Evolutionary conservation across 1,140 invertebrate genomes (phyloP).

Genomic region (Bombus balteatus): DNA sequence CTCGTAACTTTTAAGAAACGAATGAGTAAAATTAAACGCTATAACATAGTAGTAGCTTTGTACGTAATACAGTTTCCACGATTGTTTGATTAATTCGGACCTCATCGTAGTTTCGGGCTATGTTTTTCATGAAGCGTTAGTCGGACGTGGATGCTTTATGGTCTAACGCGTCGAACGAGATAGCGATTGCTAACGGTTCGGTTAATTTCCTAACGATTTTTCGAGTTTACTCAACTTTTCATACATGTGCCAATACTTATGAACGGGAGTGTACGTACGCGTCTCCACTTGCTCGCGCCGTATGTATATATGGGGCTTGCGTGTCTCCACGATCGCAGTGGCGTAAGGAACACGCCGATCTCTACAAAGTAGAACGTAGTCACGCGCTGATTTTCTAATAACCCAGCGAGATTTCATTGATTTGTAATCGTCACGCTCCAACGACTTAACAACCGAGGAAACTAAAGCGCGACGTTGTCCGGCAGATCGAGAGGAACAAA

Average conservation of each 20-base stretch:
- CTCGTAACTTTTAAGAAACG: too few relatives aligned
- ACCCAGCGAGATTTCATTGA: constrained; percentile 35
- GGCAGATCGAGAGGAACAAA: not conserved
- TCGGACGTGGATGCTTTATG: too few relatives aligned
- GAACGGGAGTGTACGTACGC: not conserved
- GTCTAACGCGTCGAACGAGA: too few relatives aligned
- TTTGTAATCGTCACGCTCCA: constrained; percentile 42
- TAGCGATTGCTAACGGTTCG: not conserved
- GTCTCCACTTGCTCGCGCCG: not conserved
- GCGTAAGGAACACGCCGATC: constrained; percentile 25
- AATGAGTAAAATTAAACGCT: too few relatives aligned
- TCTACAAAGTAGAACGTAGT: constrained; percentile 26
- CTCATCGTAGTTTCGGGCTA: too few relatives aligned
- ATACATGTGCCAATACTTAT: not conserved
- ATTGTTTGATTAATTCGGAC: too few relatives aligned
- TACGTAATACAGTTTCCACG: too few relatives aligned
- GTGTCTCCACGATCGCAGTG: constrained; percentile 27
- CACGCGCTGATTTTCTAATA: constrained; percentile 52
- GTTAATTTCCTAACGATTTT: not conserved
- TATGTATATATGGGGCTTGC: constrained; percentile 1
- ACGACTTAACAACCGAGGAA: not conserved
- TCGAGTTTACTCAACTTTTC: not conserved
- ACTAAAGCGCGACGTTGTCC: not conserved
- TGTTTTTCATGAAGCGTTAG: too few relatives aligned
- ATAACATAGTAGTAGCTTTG: too few relatives aligned